Conservation (phyloP, 2,113 vertebrate genomes). For the Megaceryle maxima region DNA sequence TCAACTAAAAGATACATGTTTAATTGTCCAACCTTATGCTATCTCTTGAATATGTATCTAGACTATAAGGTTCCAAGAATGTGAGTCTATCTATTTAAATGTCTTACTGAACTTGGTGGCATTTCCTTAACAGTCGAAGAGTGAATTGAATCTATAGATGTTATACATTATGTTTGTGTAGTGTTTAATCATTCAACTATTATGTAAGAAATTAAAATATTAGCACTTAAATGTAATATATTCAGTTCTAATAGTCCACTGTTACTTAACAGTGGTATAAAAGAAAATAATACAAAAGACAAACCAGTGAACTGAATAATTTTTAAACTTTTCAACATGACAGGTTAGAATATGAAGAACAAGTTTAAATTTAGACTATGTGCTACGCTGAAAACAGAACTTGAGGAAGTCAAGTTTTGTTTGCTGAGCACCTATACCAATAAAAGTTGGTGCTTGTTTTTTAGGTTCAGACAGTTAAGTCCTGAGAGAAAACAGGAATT, state of each 20-base stretch:
- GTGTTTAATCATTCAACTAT: not conserved
- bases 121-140: not conserved
- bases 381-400: not conserved
- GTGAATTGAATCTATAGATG: not conserved
- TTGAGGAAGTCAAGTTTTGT: not conserved
- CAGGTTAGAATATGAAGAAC: not conserved
- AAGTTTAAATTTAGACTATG: not conserved
- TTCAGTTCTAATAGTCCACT: not conserved
- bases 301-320: not conserved
- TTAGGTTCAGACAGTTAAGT: not conserved
- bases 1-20: not conserved
- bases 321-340: not conserved
- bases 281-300: no score
- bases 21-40: not conserved
- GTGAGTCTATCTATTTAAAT: not conserved
- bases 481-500: not conserved
- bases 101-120: not conserved
- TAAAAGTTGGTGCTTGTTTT: not conserved
- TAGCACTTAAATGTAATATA: not conserved
- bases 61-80: not conserved
- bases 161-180: not conserved
- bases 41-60: not conserved
- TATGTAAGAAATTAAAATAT: not conserved
- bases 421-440: not conserved
- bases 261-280: not conserved